Conservation (phyloP, 2,888 invertebrate species). For the Eupithecia exiguata region DNA sequence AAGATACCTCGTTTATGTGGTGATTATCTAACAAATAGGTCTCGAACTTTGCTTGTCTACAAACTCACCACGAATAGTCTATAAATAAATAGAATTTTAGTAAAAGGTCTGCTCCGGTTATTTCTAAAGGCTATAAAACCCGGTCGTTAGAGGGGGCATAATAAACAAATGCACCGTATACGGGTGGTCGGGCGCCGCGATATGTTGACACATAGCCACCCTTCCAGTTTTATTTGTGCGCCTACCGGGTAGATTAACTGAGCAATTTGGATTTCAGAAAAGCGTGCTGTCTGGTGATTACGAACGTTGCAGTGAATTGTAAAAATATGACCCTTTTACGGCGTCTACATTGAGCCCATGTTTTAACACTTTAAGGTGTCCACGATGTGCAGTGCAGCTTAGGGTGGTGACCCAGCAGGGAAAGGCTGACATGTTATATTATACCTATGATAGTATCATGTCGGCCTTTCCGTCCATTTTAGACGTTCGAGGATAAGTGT, state of each 20-base stretch:
- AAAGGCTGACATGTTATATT: no score
- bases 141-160: conserved; percentile 54
- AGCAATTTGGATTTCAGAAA: conserved; percentile 31
- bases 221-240: conserved; percentile 46
- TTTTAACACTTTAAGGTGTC: neutral
- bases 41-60: conserved; percentile 5
- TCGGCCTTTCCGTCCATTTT: no score
- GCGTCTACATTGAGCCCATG: neutral
- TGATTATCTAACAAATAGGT: neutral
- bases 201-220: conserved; percentile 70
- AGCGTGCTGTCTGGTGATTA: conserved; percentile 25
- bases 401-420: neutral
- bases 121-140: conserved; percentile 72
- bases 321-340: neutral
- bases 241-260: conserved; percentile 24
- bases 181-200: conserved; percentile 74
- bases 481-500: no score
- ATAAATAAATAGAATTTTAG: conserved; percentile 58
- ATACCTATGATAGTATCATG: no score
- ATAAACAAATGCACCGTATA: conserved; percentile 70
- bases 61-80: conserved; percentile 42
- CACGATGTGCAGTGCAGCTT: neutral
- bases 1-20: neutral
- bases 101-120: conserved; percentile 61
- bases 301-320: conserved; percentile 10